Base-by-base conservation (phyloP, 1,140 invertebrate species). In the Ephestia elutella region DNA sequence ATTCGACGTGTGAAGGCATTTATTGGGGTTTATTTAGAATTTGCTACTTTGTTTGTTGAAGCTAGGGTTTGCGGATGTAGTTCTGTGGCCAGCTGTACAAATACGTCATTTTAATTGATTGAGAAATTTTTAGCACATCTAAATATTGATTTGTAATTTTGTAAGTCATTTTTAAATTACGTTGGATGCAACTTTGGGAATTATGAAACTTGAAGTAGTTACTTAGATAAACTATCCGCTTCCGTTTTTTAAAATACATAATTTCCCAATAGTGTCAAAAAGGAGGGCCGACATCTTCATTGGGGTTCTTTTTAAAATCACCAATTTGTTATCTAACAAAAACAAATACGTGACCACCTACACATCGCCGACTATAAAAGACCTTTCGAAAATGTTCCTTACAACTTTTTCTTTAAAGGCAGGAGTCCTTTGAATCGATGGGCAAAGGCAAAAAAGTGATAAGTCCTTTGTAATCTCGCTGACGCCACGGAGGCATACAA, bases 381-480 rank as follows among this genome's bases (percentile, higher is more conserved):
- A 25, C 50, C 5, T 21, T 20, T 25, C 10, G 8, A 66, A 66
- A 73, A 53, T 15, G 17, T 48, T 63, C 66, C 65, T 66, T 70
- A 68, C 54, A 15, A 7, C 13, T 11, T 59, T 56, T 8, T 25
- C 20, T 11, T 54, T 66, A 71, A 59, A 54, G 65, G 65, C 68
- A 56, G 56, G 59, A 56, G 62, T 70, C 5, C 56, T 53, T 64
- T 49, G 63, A 64, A 61, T 49, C 49, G 53, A 25, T 7, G 15
- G 57, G 50, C 13, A 21, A 10, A n/a, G 28, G 67, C 68, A 80
- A 81, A 80, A 83, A 78, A 73, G 74, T 80, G 80, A 83, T 82
- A 87, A 85, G 73, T 83, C 77, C 74, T 75, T 82, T 82, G 79
- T 87, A 85, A 85, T 86, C 80, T 80, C 66, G 58, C 75, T 86